These are phyloP conservation scores for Hydrophis major DNA, from an alignment of 2,797 vertebrate species.

Conservation along the genomic window DNA sequence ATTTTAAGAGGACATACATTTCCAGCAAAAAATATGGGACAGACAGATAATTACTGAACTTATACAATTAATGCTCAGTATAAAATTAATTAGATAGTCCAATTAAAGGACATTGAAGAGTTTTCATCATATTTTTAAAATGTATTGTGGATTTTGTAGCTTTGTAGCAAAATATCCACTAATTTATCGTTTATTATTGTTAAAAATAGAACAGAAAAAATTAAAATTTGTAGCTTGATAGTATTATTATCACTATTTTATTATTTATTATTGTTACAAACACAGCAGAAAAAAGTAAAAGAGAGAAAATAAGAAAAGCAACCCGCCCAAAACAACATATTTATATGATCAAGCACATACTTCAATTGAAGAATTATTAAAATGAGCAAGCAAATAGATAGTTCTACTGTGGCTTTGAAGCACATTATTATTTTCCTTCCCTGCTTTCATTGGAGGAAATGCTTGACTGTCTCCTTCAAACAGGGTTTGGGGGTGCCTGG, in stretches of 20 bases:
- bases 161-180: not conserved
- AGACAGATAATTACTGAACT: not conserved
- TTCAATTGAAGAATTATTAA: not conserved
- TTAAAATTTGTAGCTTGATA: not conserved
- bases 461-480: not conserved
- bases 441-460: not conserved
- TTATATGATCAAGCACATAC: not conserved
- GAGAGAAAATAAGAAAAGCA: not conserved
- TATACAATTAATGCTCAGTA: not conserved
- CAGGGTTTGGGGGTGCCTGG: not conserved
- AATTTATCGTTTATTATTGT: not conserved
- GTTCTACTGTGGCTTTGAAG: not conserved
- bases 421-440: not conserved
- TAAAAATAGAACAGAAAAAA: not conserved
- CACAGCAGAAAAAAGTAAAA: not conserved
- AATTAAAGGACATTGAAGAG: not conserved
- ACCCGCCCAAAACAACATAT: not conserved
- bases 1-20: too few species aligned
- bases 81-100: not conserved
- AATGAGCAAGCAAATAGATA: not conserved
- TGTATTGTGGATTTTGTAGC: not conserved
- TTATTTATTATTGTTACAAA: not conserved
- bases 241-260: not conserved
- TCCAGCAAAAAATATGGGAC: too few species aligned
- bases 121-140: not conserved